These are phyloP conservation scores for Pyrrhia umbra DNA, from an alignment of 2,888 invertebrate species.

Conservation along the genomic window DNA sequence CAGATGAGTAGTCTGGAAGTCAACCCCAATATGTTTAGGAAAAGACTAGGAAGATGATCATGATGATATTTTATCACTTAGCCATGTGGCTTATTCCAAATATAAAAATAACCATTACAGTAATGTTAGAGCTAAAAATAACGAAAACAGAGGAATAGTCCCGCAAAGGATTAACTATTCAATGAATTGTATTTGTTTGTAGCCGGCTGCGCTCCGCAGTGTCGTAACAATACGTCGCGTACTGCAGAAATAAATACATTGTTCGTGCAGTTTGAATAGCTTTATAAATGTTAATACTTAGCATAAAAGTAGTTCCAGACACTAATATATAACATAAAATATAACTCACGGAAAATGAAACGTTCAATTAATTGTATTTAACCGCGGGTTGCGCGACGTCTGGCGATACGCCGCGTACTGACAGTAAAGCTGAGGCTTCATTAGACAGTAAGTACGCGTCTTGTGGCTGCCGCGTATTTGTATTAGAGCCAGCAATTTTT, in stretches of 20 bases:
- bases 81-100: not conserved
- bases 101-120: not conserved
- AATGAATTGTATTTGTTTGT: constrained; percentile 17
- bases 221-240: constrained; percentile 11
- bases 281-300: not conserved
- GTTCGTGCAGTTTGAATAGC: not conserved
- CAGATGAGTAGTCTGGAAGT: too few species aligned
- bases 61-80: not conserved
- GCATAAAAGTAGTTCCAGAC: not conserved
- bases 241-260: not conserved
- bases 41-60: not conserved
- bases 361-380: constrained; percentile 17
- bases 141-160: not conserved
- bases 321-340: not conserved
- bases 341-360: not conserved
- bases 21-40: not conserved
- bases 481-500: constrained; percentile 17
- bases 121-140: not conserved
- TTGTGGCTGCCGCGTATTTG: not conserved
- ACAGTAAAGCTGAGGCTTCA: constrained; percentile 27
- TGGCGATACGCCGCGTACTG: constrained; percentile 31
- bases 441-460: constrained; percentile 24
- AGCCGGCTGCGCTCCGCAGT: not conserved
- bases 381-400: not conserved
- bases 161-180: constrained; percentile 3